phyloP scores from a whole-genome alignment of 2,797 vertebrate genomes.

The Cephalopachus bancanus region DNA sequence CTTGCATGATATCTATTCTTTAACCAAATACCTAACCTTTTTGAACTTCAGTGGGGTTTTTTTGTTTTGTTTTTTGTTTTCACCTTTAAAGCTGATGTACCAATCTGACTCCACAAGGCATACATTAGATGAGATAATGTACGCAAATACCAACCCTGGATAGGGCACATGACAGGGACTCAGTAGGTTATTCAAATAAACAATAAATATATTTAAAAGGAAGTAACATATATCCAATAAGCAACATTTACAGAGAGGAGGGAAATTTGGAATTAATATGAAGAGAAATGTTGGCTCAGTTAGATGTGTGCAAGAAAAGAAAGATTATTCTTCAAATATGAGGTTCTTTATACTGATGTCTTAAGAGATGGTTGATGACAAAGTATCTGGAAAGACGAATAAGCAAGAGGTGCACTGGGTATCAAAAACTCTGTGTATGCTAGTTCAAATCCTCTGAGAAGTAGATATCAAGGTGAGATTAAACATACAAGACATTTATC shows the following conservation, averaged over 20 bases:
- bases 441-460: not conserved
- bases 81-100: not conserved
- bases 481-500: too few species aligned
- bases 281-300: not conserved
- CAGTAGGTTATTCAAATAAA: not conserved
- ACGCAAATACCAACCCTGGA: not conserved
- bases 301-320: not conserved
- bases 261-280: not conserved
- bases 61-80: not conserved
- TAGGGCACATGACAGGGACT: not conserved
- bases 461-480: too few species aligned
- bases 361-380: not conserved
- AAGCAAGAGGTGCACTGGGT: not conserved
- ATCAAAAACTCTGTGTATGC: not conserved
- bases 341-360: too few species aligned
- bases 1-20: not conserved
- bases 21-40: not conserved
- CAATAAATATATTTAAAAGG: not conserved
- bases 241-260: not conserved
- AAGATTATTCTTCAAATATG: not conserved
- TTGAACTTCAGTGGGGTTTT: not conserved
- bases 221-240: not conserved
- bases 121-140: not conserved
- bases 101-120: not conserved
- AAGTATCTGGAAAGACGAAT: not conserved